Evolutionary conservation across 2,888 invertebrate genomes (phyloP), one percentile per base, ranked within the genome.

Genomic region (Leistus spinibarbis): DNA sequence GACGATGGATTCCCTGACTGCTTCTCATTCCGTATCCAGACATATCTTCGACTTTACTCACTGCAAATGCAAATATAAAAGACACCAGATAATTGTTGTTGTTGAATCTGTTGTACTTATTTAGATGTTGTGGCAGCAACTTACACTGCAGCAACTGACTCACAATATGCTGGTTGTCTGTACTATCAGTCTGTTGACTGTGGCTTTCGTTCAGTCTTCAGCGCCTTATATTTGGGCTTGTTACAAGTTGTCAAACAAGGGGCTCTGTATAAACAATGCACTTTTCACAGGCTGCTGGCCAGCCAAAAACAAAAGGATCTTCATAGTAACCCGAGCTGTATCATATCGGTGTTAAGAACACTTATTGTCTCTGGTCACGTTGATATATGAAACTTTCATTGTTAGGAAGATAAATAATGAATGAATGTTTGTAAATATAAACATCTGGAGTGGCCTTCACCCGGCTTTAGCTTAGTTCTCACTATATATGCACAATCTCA

Each of bases 21-120:
- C 76, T 77, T 27, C 74, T 16, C 69, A 75, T 75, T 54, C 75
- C 75, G 56, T 69, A 75, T 27, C 53, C 27, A 16, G 73, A 73
- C 73, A 67, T 66, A 53, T 17, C 53, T 66, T 66, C 66, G 7
- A 10, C 64, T 64, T 64, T 23, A 10, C 17, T 16, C 27, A 23
- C 64, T 64, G 22, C 7, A 40, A 40, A 40, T 40, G 40, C 0
- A 40, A 40, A 40, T 40, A 13, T 40, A 22, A 19, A 60, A 10
- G 13, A 17, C 17, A 60, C 22, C 60, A 60, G 22, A 60, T 19
- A 10, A 60, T 16, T 60, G 19, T 60, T 19, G 17, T 17, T 2
- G 54, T 20, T 17, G 19, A 60, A 10, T 23, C 64, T 64, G 64
- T 65, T 64, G 64, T 65, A 71, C 71, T 40, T 40, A 40, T 40